A percentile compares a stretch with the other conserved stretches of the same genome.
Evolutionary conservation across 2,797 vertebrate genomes (phyloP).

Genomic region (Ctenochaetus hawaiiensis): DNA sequence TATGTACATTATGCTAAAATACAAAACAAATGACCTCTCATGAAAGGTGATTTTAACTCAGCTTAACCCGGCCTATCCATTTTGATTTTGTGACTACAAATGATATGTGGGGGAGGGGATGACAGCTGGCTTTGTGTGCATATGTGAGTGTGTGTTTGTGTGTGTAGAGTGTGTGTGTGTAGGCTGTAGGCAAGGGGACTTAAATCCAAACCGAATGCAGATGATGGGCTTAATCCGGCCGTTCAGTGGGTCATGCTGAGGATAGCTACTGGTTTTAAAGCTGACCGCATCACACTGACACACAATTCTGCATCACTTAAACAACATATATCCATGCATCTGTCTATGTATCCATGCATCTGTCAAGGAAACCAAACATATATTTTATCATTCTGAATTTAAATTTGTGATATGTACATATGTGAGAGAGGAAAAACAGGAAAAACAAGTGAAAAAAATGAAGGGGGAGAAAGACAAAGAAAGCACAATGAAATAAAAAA

Average conservation of each 20-base stretch:
- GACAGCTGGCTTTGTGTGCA: slow-evolving; percentile 72
- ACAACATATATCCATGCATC: not conserved
- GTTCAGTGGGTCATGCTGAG: slow-evolving; percentile 78
- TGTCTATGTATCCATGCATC: not conserved
- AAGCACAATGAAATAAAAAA: not conserved
- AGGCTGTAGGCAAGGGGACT: slow-evolving; percentile 13
- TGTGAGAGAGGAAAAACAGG: no score
- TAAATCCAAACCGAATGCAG: slow-evolving; percentile 72
- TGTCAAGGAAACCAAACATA: not conserved
- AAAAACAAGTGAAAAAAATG: no score
- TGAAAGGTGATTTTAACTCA: slow-evolving; percentile 42
- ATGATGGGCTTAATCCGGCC: slow-evolving; percentile 79
- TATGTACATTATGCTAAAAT: slow-evolving; percentile 19
- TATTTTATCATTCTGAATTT: not conserved
- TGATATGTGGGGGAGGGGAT: slow-evolving; percentile 56
- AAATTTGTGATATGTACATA: not conserved
- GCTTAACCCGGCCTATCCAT: slow-evolving; percentile 41
- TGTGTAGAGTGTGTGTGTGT: not conserved
- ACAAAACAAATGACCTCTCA: slow-evolving; percentile 39
- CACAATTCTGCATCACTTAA: slow-evolving; percentile 31
- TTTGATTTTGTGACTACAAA: slow-evolving; percentile 52
- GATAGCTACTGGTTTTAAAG: slow-evolving; percentile 56
- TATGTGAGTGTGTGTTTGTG: slow-evolving; percentile 12
- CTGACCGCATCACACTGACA: slow-evolving; percentile 32
- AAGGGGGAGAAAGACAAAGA: not conserved